Conservation (phyloP, 2,888 invertebrate genomes). For the Cactoblastis cactorum region DNA sequence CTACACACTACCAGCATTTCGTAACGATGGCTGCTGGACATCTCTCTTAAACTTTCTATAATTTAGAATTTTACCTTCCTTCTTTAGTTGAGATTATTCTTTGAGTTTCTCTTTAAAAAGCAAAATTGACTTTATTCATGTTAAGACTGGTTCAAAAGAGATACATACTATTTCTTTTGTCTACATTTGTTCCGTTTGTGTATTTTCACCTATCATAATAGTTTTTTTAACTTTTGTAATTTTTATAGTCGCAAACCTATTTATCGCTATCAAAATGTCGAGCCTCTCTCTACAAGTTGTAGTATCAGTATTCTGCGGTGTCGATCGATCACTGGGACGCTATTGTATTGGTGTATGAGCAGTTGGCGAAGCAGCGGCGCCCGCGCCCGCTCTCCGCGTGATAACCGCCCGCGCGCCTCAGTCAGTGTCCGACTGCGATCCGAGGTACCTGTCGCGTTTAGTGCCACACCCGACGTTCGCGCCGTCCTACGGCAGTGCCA, state of each 20-base stretch:
- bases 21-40: too few relatives aligned
- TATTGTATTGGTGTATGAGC: slow-evolving; percentile 19
- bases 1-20: too few relatives aligned
- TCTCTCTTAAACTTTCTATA: too few relatives aligned
- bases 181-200: too few relatives aligned
- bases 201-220: too few relatives aligned
- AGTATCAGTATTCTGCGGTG: neutral
- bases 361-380: slow-evolving; percentile 24
- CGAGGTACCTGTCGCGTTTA: slow-evolving; percentile 50
- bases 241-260: neutral
- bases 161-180: too few relatives aligned
- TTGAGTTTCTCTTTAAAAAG: too few relatives aligned
- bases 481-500: slow-evolving; percentile 49
- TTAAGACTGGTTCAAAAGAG: too few relatives aligned
- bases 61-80: too few relatives aligned
- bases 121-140: too few relatives aligned
- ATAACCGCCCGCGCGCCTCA: slow-evolving; percentile 26
- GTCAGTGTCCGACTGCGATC: slow-evolving; percentile 62
- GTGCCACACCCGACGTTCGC: slow-evolving; percentile 39
- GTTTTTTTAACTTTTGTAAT: neutral
- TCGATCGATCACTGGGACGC: neutral
- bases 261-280: neutral
- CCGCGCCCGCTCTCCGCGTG: slow-evolving; percentile 23
- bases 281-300: neutral
- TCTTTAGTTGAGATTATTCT: too few relatives aligned